A percentile compares a stretch with the other conserved stretches of the same genome.
Evolutionary conservation across 1,140 invertebrate genomes (phyloP).

Genomic region (Drosophila jambulina): DNA sequence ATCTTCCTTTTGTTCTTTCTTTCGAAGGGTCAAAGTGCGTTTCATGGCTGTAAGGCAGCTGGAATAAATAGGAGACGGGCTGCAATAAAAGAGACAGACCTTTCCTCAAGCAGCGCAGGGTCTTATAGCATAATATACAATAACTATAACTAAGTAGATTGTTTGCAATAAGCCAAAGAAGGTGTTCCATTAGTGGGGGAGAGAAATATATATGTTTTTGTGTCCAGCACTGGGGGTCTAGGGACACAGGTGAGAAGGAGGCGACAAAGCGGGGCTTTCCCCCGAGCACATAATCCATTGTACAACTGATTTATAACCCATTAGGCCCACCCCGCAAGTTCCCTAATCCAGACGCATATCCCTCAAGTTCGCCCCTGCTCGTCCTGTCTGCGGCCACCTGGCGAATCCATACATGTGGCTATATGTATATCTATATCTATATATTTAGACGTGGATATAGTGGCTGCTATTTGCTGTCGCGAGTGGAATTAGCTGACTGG

Average conservation of each 20-base stretch:
- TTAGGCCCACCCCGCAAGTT: not conserved
- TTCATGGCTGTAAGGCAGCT: constrained; percentile 26
- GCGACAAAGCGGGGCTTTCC: not conserved
- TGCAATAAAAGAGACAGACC: constrained; percentile 11
- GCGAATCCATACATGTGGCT: constrained; percentile 32
- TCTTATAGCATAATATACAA: constrained; percentile 13
- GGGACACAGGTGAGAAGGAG: constrained; percentile 1
- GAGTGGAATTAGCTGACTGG: constrained; percentile 58
- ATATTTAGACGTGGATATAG: constrained; percentile 34
- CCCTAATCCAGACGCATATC: constrained; percentile 1
- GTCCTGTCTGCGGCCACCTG: constrained; percentile 17
- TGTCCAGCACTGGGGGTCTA: not conserved
- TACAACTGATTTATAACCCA: constrained; percentile 10
- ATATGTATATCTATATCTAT: constrained; percentile 35
- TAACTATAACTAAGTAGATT: constrained; percentile 15
- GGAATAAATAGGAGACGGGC: constrained; percentile 8
- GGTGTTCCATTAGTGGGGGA: not conserved
- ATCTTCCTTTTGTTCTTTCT: not conserved
- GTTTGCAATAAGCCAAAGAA: constrained; percentile 15
- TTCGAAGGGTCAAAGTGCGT: constrained; percentile 15
- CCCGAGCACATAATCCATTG: not conserved
- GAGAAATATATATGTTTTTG: not conserved
- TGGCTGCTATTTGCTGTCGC: constrained; percentile 48
- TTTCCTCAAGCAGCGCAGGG: not conserved
- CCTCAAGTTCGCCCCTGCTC: not conserved